Conservation (phyloP, 2,888 invertebrate species). For the Ashinkailepas kermadecensis region DNA sequence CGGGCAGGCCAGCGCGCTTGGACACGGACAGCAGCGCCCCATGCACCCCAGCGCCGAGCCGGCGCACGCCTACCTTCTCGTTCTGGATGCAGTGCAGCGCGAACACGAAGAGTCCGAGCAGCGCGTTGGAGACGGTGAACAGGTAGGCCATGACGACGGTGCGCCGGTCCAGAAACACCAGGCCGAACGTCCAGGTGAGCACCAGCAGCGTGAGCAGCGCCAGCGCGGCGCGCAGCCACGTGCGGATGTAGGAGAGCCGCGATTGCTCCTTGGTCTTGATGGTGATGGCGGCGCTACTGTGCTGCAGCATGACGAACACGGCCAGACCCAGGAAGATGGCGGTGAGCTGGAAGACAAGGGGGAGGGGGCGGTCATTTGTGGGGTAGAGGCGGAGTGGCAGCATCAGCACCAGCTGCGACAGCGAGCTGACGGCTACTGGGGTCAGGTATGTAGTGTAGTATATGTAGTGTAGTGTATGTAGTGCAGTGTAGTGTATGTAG, state of each 20-base stretch:
- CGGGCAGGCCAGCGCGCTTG: background rate
- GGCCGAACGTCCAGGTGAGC: conserved; percentile 33
- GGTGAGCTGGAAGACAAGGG: background rate
- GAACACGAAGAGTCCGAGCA: conserved; percentile 33
- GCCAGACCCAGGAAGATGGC: conserved; percentile 73
- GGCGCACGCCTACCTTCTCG: conserved; percentile 30
- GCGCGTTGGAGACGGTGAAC: conserved; percentile 33
- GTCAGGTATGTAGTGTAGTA: too few species aligned
- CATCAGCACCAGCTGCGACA: too few species aligned
- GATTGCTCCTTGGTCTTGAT: conserved; percentile 84
- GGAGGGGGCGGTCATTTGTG: too few species aligned
- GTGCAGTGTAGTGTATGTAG: too few species aligned
- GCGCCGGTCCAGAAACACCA: conserved; percentile 32
- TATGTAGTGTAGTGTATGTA: too few species aligned
- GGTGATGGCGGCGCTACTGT: conserved; percentile 53
- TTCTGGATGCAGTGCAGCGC: conserved; percentile 34
- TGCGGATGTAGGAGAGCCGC: conserved; percentile 48
- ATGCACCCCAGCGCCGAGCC: too few species aligned
- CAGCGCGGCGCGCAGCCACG: conserved; percentile 32
- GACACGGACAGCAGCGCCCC: too few species aligned
- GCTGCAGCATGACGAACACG: conserved; percentile 74
- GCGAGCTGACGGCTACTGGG: too few species aligned
- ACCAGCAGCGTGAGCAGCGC: conserved; percentile 32
- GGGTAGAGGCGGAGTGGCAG: too few species aligned
- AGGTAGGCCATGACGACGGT: conserved; percentile 32